Percentiles rank a stretch among this genome's conserved stretches.
Evolutionary conservation across 2,888 invertebrate genomes (phyloP).

Genomic region (Ormyrus rosae): DNA sequence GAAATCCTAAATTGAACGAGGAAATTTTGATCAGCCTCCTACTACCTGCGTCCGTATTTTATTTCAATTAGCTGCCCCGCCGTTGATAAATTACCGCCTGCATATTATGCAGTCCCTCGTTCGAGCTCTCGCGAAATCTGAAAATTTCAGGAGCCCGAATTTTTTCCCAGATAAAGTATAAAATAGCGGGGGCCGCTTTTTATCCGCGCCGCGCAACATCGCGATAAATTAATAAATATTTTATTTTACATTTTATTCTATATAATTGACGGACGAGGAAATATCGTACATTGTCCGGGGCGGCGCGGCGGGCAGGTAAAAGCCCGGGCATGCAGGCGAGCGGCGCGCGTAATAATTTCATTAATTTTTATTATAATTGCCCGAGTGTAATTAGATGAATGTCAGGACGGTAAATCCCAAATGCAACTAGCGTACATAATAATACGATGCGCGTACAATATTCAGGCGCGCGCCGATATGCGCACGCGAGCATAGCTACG

Average conservation of each 20-base stretch:
- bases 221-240: conserved; percentile 6
- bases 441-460: conserved; percentile 55
- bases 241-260: conserved; percentile 26
- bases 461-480: conserved; percentile 25
- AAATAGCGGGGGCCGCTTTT: too few relatives aligned
- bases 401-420: conserved; percentile 57
- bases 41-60: too few relatives aligned
- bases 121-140: too few relatives aligned
- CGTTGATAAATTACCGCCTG: neutral
- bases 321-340: neutral
- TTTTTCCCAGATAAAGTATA: too few relatives aligned
- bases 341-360: conserved; percentile 53
- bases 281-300: neutral
- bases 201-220: neutral
- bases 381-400: conserved; percentile 56
- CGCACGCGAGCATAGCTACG: neutral
- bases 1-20: too few relatives aligned
- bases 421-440: conserved; percentile 57
- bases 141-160: too few relatives aligned
- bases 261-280: neutral
- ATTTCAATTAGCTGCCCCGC: neutral
- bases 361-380: conserved; percentile 57
- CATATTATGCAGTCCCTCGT: too few relatives aligned
- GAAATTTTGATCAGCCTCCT: too few relatives aligned
- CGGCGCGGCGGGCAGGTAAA: neutral